Conservation (phyloP, 1,140 invertebrate species). For the Matsumurasca onukii region DNA sequence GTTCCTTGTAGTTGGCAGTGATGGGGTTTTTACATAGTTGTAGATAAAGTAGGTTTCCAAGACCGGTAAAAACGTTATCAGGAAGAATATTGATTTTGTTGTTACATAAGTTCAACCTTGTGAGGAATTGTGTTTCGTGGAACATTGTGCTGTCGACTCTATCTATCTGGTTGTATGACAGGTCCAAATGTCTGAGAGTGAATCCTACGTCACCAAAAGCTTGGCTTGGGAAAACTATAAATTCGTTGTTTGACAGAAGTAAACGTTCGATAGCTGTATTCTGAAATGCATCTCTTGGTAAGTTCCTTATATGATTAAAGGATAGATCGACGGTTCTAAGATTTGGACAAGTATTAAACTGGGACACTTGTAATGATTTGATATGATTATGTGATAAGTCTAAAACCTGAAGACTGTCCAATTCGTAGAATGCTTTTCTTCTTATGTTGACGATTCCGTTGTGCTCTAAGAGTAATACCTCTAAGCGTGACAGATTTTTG, state of each 20-base stretch:
- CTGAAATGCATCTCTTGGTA: slow-evolving; percentile 77
- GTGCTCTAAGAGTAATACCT: slow-evolving; percentile 70
- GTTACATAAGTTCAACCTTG: slow-evolving; percentile 71
- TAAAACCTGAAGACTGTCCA: slow-evolving; percentile 71
- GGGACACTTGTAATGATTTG: slow-evolving; percentile 72
- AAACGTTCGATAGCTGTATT: slow-evolving; percentile 78
- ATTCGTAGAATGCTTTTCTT: slow-evolving; percentile 71
- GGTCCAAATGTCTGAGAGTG: slow-evolving; percentile 70
- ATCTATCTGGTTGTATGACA: slow-evolving; percentile 79
- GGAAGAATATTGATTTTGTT: slow-evolving; percentile 83
- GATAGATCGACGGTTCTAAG: slow-evolving; percentile 75
- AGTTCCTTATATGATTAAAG: slow-evolving; percentile 70
- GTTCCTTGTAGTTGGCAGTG: slow-evolving; percentile 83
- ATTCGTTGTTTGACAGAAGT: slow-evolving; percentile 76
- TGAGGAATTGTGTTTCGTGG: slow-evolving; percentile 73
- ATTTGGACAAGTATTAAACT: slow-evolving; percentile 76
- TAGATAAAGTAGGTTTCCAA: slow-evolving; percentile 72
- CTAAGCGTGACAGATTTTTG: slow-evolving; percentile 64
- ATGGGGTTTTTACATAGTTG: slow-evolving; percentile 80
- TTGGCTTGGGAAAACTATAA: slow-evolving; percentile 69
- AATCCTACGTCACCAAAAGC: slow-evolving; percentile 73
- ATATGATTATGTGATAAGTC: slow-evolving; percentile 79
- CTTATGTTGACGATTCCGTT: slow-evolving; percentile 72
- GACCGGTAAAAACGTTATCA: slow-evolving; percentile 84
- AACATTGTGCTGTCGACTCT: slow-evolving; percentile 87